phyloP scores from a whole-genome alignment of 2,797 vertebrate genomes.

The Naso thynnoides region DNA sequence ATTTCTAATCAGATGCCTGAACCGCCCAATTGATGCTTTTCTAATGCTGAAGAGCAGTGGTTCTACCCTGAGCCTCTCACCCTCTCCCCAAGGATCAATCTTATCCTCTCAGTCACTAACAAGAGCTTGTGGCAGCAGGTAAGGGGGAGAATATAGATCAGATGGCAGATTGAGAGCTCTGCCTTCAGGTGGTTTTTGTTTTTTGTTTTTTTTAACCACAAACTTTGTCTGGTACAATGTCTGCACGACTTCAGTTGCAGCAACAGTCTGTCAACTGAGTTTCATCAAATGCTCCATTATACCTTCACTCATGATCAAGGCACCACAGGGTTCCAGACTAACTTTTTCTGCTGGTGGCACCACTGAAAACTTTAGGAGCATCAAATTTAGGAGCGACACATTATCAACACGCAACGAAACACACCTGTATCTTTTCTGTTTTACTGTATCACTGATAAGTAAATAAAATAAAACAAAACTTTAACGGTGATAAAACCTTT shows the following conservation, averaged over 20 bases:
- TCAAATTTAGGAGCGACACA: too few relatives aligned
- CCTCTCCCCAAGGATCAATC: slow-evolving; percentile 44
- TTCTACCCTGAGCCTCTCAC: slow-evolving; percentile 25
- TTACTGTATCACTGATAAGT: too few relatives aligned
- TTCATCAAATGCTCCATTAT: slow-evolving; percentile 34
- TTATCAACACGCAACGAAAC: too few relatives aligned
- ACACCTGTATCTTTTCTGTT: too few relatives aligned
- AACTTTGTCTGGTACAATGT: slow-evolving; percentile 27
- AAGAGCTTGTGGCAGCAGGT: slow-evolving; percentile 21
- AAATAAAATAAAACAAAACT: too few relatives aligned
- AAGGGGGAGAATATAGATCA: slow-evolving; percentile 48
- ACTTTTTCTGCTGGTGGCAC: too few relatives aligned
- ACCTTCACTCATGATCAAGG: slow-evolving; percentile 23
- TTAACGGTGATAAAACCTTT: too few relatives aligned
- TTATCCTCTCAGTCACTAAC: slow-evolving; percentile 41
- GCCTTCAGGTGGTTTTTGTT: slow-evolving; percentile 33
- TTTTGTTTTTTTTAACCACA: slow-evolving; percentile 11
- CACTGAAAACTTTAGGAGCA: too few relatives aligned
- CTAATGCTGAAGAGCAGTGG: slow-evolving; percentile 28
- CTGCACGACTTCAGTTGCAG: slow-evolving; percentile 16
- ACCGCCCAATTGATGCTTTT: slow-evolving; percentile 15
- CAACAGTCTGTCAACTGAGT: slow-evolving; percentile 7
- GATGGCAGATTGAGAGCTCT: slow-evolving; percentile 32
- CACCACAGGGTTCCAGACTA: not conserved
- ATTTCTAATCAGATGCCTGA: slow-evolving; percentile 42